phyloP scores from a whole-genome alignment of 2,797 vertebrate genomes.

The Pachyuromys duprasi region DNA sequence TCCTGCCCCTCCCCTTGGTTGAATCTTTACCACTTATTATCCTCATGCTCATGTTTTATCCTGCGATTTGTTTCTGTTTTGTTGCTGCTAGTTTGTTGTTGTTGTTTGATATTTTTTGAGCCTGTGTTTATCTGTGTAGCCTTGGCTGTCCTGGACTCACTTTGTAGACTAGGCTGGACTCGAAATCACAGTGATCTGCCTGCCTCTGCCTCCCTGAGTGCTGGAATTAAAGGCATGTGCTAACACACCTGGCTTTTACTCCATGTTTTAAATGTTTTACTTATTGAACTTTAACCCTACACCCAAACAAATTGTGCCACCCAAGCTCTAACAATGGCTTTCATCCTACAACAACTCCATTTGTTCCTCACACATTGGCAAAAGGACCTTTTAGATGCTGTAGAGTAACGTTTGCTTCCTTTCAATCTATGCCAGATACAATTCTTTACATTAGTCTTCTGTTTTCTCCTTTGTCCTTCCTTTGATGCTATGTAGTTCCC shows the following conservation, averaged over 20 bases:
- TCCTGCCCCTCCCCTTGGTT: neutral
- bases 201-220: too few species aligned
- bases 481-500: neutral
- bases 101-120: too few species aligned
- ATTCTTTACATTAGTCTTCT: neutral
- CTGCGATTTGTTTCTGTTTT: neutral
- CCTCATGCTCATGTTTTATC: neutral
- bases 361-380: neutral
- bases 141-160: too few species aligned
- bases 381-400: neutral
- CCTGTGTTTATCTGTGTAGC: too few species aligned
- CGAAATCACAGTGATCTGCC: too few species aligned
- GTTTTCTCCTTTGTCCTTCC: neutral
- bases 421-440: neutral
- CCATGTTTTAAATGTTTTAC: neutral
- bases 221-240: too few species aligned
- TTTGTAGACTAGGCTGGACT: too few species aligned
- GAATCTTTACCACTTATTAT: neutral
- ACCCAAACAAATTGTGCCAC: neutral
- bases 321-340: neutral
- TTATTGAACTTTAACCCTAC: neutral
- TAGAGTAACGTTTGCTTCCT: neutral
- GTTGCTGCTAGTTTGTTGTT: too few species aligned
- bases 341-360: neutral
- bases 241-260: too few species aligned